These are phyloP conservation scores for Semotilus atromaculatus DNA, from an alignment of 2,797 vertebrate genomes.

Conservation along the genomic window DNA sequence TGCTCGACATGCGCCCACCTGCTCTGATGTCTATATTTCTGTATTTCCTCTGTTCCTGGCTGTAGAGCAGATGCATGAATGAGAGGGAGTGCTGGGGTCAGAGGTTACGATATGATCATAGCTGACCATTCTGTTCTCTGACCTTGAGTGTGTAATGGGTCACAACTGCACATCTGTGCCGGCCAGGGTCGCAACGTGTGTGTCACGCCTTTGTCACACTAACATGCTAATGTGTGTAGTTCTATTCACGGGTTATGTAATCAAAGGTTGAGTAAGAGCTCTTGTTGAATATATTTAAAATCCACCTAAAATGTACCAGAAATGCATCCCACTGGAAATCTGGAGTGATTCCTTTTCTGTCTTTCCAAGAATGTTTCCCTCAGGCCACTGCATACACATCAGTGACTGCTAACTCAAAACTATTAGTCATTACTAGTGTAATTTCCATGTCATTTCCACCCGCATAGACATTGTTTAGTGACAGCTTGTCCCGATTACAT, in stretches of 20 bases:
- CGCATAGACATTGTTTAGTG: conserved; percentile 34
- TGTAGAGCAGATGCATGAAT: background rate
- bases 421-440: conserved; percentile 32
- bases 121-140: conserved; percentile 29
- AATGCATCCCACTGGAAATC: conserved; percentile 2
- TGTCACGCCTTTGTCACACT: conserved; percentile 4
- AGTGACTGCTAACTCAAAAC: conserved; percentile 5
- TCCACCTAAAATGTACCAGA: background rate
- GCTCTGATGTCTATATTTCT: conserved; percentile 15
- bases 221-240: background rate
- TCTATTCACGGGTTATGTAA: conserved; percentile 14
- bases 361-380: conserved; percentile 14
- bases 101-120: background rate
- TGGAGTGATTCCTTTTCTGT: background rate
- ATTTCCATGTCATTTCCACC: conserved; percentile 38
- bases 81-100: background rate
- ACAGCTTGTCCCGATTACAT: conserved; percentile 36
- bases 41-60: background rate
- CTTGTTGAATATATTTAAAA: background rate
- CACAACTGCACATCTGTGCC: conserved; percentile 9
- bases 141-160: background rate
- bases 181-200: background rate
- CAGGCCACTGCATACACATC: conserved; percentile 16
- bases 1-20: conserved; percentile 25
- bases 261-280: conserved; percentile 29